Evolutionary conservation across 2,888 invertebrate genomes (phyloP).

Genomic region (Anodontia alba): DNA sequence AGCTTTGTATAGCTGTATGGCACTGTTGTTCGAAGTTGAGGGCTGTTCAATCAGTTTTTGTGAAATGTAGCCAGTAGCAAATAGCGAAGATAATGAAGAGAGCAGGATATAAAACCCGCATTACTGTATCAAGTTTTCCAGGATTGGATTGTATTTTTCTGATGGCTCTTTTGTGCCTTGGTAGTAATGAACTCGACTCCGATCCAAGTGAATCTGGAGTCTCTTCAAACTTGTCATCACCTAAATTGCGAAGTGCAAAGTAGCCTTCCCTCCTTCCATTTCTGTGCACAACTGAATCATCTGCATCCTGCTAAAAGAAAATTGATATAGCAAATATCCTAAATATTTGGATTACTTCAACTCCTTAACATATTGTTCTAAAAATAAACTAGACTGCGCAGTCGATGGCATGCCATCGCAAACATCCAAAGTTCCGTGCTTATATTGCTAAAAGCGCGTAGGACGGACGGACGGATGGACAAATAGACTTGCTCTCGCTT

Average conservation of each 20-base stretch:
- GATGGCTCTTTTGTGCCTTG: neutral
- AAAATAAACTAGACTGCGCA: no score
- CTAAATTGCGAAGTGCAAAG: neutral
- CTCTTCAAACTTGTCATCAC: neutral
- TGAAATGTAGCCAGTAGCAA: constrained; percentile 8
- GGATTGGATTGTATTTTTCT: neutral
- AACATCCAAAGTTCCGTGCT: no score
- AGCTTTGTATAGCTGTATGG: no score
- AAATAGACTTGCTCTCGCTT: no score
- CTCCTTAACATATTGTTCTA: no score
- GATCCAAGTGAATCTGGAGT: neutral
- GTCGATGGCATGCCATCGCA: no score
- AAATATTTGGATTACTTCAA: no score
- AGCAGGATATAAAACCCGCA: neutral
- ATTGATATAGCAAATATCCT: no score
- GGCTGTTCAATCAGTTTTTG: neutral
- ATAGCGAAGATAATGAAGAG: neutral
- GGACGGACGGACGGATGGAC: no score
- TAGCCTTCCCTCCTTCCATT: neutral
- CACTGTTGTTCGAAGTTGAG: no score
- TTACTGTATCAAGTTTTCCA: neutral
- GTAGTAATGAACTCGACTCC: neutral
- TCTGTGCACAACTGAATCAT: neutral
- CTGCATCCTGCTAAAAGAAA: no score
- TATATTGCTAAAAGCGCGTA: no score